phyloP scores from a whole-genome alignment of 2,888 invertebrate genomes.

The Zaprionus lineosus region DNA sequence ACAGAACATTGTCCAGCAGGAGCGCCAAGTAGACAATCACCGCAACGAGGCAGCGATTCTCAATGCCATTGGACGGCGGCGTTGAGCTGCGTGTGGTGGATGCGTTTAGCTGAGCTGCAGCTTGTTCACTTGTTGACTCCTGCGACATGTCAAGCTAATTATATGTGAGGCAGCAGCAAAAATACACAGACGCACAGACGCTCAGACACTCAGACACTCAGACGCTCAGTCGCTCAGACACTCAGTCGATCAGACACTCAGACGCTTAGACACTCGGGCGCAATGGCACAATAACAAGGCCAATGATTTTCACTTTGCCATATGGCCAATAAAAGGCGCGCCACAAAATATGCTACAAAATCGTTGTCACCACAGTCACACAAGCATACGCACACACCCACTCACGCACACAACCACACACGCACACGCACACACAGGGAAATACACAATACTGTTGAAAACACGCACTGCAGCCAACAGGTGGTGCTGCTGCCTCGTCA shows the following conservation, averaged over 20 bases:
- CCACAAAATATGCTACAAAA: slow-evolving; percentile 59
- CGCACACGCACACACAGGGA: background rate
- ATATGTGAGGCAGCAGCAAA: too few species aligned
- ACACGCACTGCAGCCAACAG: slow-evolving; percentile 69
- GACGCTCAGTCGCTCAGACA: slow-evolving; percentile 1
- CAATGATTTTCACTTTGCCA: slow-evolving; percentile 49
- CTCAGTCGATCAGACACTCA: background rate
- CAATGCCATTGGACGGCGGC: slow-evolving; percentile 48
- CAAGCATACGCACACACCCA: slow-evolving; percentile 8
- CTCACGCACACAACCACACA: slow-evolving; percentile 1
- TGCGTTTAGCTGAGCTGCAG: slow-evolving; percentile 46
- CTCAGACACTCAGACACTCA: slow-evolving; percentile 11
- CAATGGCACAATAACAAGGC: too few species aligned
- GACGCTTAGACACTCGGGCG: too few species aligned
- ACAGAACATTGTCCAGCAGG: slow-evolving; percentile 92
- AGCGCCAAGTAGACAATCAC: slow-evolving; percentile 88
- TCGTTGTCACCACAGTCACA: slow-evolving; percentile 3
- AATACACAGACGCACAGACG: slow-evolving; percentile 2
- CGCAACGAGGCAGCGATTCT: slow-evolving; percentile 82
- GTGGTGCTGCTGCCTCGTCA: slow-evolving; percentile 78
- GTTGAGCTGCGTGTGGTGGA: slow-evolving; percentile 44
- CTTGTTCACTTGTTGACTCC: slow-evolving; percentile 40
- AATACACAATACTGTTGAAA: background rate
- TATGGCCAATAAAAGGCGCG: slow-evolving; percentile 56
- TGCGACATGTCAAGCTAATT: slow-evolving; percentile 48